Evolutionary conservation across 1,140 invertebrate genomes (phyloP), one percentile per base, ranked within the genome.

Genomic region (Saccostrea glomerata): DNA sequence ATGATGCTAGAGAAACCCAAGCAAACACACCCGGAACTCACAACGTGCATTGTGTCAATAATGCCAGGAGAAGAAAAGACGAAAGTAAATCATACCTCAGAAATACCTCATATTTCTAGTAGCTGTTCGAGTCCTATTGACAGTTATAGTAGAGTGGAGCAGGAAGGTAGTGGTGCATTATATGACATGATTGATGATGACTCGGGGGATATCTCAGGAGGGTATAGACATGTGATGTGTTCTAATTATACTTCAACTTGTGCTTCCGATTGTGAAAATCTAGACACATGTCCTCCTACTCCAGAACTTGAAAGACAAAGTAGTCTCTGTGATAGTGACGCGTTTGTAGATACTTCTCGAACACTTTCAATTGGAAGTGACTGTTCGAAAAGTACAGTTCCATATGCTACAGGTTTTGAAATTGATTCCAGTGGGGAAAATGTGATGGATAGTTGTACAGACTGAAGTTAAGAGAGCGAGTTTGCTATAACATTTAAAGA

Each of bases 121-220:
- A 36, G 70, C 9, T 36, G 25, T 36, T 77, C 70, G 15, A 77
- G 11, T 17, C 70, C 70, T 5, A 77, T 77, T 77, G 70, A 77
- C 25, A 77, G 70, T 25, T 77, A 77, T 2, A 36, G 9, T 12
- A 77, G 25, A 77, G 70, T 25, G 70, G 70, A 77, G 11, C 25
- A 77, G 25, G 30, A 77, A 6, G 25, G 25, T 9, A 11, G 13
- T 4, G 23, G 25, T 2, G 15, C 23, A 30, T 30, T 77, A 15
- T 25, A 36, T 12, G 70, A 36, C 4, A 77, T 25, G 30, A 30
- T 77, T 25, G 70, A 77, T 25, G 30, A 36, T 25, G 30, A 36
- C 70, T 77, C 70, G 9, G 70, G 70, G 15, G 70, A 77, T 77
- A 30, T 77, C 25, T 77, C 70, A 25, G 70, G 70, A 17, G 70